phyloP scores from a whole-genome alignment of 2,113 vertebrate species.

The Pagrus major region DNA sequence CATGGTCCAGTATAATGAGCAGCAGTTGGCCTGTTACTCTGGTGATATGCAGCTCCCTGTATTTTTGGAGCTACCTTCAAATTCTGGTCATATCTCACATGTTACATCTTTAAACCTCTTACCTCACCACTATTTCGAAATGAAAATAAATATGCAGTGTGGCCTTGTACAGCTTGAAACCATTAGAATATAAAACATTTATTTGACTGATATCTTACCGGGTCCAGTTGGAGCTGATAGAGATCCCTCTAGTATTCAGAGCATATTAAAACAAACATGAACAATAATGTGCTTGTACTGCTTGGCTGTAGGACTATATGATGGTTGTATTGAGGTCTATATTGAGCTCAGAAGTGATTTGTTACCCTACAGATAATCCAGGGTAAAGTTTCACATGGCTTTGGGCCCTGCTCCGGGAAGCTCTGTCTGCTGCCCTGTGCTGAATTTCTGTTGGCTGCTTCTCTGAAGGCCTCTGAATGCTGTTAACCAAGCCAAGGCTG shows the following conservation, averaged over 20 bases:
- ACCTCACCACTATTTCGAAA: not conserved
- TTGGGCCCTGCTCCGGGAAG: constrained; percentile 19
- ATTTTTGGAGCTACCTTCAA: no score
- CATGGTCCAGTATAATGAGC: no score
- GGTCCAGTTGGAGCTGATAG: not conserved
- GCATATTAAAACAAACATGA: constrained; percentile 10
- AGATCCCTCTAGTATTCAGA: not conserved
- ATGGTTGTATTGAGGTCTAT: constrained; percentile 20
- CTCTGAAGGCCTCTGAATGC: constrained; percentile 30
- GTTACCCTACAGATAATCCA: constrained; percentile 23
- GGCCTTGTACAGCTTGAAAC: not conserved
- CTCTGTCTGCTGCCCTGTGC: constrained; percentile 50
- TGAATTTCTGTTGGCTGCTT: constrained; percentile 47
- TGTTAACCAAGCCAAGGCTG: constrained; percentile 40
- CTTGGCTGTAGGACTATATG: constrained; percentile 1
- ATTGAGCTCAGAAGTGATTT: constrained; percentile 37
- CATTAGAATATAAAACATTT: not conserved
- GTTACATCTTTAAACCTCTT: no score
- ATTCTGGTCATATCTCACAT: no score
- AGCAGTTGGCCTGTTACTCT: no score
- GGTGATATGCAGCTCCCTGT: no score
- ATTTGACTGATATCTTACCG: not conserved
- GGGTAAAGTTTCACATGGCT: constrained; percentile 46
- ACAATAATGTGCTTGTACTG: constrained; percentile 4
- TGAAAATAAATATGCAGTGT: not conserved